phyloP scores from a whole-genome alignment of 2,797 vertebrate genomes.

The Muscicapa striata region DNA sequence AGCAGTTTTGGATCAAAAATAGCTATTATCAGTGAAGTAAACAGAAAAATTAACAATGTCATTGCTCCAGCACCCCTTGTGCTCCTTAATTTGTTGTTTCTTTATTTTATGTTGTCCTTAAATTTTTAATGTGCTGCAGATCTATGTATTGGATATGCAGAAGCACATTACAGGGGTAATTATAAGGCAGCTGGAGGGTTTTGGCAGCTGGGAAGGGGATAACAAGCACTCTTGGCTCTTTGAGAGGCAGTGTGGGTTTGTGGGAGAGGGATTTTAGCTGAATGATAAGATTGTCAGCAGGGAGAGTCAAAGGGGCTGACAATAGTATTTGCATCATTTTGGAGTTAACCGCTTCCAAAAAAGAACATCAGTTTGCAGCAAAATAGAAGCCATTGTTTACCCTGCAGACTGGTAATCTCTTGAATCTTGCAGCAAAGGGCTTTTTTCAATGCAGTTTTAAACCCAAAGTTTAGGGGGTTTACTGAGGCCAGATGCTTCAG shows the following conservation, averaged over 20 bases:
- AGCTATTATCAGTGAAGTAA: conserved; percentile 39
- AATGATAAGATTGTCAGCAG: conserved; percentile 51
- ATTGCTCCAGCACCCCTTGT: neutral
- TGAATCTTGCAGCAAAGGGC: neutral
- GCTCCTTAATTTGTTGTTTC: conserved; percentile 8
- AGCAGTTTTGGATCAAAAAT: conserved; percentile 18
- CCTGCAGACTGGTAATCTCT: neutral
- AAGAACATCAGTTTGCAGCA: neutral
- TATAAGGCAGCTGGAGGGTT: conserved; percentile 51
- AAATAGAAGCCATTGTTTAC: conserved; percentile 17
- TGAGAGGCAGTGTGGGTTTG: conserved; percentile 25
- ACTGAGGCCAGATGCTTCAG: neutral
- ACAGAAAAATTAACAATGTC: conserved; percentile 1
- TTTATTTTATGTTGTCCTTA: conserved; percentile 42
- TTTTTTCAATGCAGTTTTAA: neutral
- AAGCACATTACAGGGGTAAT: conserved; percentile 46
- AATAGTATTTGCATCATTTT: conserved; percentile 43
- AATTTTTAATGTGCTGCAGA: conserved; percentile 18
- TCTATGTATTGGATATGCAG: neutral
- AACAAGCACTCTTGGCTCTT: conserved; percentile 54
- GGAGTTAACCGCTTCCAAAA: conserved; percentile 51
- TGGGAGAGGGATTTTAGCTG: conserved; percentile 38
- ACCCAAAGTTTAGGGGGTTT: neutral
- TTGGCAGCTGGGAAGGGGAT: conserved; percentile 49
- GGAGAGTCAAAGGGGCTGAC: conserved; percentile 20